These are phyloP conservation scores for Corydoras sp. DNA, from an alignment of 2,113 vertebrate species.

Conservation along the genomic window DNA sequence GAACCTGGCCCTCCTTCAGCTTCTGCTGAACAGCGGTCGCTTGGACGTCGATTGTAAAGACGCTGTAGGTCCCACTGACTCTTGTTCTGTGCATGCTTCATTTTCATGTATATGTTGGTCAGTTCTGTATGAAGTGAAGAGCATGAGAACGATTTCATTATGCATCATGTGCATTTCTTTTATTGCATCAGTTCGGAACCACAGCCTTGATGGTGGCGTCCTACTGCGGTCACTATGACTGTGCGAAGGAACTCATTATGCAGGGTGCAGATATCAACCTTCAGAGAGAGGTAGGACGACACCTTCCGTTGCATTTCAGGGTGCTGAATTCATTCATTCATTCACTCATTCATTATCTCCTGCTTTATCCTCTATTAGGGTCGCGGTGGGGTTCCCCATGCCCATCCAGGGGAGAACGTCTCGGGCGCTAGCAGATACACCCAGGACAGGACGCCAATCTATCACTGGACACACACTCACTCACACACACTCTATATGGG, in stretches of 20 bases:
- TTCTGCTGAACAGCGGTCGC: constrained; percentile 91
- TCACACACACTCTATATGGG: too few species aligned
- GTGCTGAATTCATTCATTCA: neutral
- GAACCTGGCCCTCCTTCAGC: constrained; percentile 87
- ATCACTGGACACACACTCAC: too few species aligned
- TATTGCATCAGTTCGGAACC: constrained; percentile 74
- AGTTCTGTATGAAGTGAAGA: too few species aligned
- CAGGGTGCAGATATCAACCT: constrained; percentile 96
- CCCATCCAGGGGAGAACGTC: too few species aligned
- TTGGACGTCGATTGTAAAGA: constrained; percentile 97
- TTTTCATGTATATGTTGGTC: neutral
- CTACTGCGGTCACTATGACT: constrained; percentile 80
- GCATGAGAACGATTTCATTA: neutral
- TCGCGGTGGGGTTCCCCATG: too few species aligned
- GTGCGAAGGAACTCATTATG: constrained; percentile 83
- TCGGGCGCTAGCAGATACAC: too few species aligned
- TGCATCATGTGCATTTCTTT: constrained; percentile 42
- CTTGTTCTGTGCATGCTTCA: neutral
- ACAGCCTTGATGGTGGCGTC: constrained; percentile 94
- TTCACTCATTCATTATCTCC: too few species aligned
- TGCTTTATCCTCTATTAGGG: too few species aligned
- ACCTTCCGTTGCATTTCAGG: neutral
- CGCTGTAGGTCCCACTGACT: constrained; percentile 66
- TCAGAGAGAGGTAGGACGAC: constrained; percentile 82
- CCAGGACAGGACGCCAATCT: too few species aligned